These are phyloP conservation scores for Trididemnum miniatum DNA, from an alignment of 23 tunicate species.

Conservation along the genomic window DNA sequence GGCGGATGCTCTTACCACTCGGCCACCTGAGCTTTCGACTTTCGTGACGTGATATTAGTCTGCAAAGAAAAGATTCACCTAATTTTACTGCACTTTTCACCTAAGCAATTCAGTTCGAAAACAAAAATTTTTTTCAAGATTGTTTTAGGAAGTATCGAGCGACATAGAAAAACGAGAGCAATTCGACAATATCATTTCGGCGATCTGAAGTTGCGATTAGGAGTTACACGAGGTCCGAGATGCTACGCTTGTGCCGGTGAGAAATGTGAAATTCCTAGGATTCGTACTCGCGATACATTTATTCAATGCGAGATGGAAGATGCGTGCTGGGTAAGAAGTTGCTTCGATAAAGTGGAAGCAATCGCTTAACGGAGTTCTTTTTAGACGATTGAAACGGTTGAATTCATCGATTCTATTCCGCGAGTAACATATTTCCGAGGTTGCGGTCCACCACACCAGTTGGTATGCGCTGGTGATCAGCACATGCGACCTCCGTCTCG, in stretches of 20 bases:
- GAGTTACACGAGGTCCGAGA: not conserved
- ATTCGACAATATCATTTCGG: too few relatives aligned
- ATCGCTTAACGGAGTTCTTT: too few relatives aligned
- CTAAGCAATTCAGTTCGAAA: too few relatives aligned
- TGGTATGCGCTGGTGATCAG: slow-evolving; percentile 11
- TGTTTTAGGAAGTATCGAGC: too few relatives aligned
- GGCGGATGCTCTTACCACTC: too few relatives aligned
- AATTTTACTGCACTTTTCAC: too few relatives aligned
- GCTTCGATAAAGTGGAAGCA: too few relatives aligned
- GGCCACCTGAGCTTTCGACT: too few relatives aligned
- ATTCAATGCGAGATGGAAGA: slow-evolving; percentile 30
- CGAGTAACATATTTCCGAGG: slow-evolving; percentile 21
- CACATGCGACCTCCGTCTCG: slow-evolving; percentile 19
- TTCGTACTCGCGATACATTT: not conserved
- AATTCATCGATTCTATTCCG: not conserved
- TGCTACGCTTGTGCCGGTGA: slow-evolving; percentile 46
- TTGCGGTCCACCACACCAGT: slow-evolving; percentile 14
- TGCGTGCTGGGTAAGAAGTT: slow-evolving; percentile 54
- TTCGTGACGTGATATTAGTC: too few relatives aligned
- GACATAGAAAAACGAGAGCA: too few relatives aligned
- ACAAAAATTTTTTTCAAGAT: too few relatives aligned
- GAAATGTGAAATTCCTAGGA: slow-evolving; percentile 8
- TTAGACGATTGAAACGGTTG: not conserved
- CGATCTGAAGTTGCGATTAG: not conserved
- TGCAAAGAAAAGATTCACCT: too few relatives aligned